Evolutionary conservation across 2,888 invertebrate genomes (phyloP), one percentile per base, ranked within the genome.

Genomic region (Pammene aurita): DNA sequence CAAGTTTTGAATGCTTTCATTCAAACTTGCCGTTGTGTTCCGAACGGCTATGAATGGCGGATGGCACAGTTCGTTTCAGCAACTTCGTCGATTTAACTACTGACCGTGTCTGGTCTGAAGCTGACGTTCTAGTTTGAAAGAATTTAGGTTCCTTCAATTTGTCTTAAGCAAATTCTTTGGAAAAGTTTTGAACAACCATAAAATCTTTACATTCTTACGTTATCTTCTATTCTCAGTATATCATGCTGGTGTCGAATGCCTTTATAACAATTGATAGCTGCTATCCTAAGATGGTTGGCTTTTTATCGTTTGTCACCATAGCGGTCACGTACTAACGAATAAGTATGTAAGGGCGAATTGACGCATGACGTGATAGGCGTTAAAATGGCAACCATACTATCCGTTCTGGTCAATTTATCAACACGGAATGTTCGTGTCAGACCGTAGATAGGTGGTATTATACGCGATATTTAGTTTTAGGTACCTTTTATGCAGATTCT

Each of bases 1-100:
- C 72, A 86, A 89, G 83, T 89, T 89, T 79, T 81, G 84, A 86
- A 86, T 84, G 86, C 81, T 83, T 86, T 82, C 83, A 86, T 89
- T 88, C 80, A 85, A 89, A 89, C 79, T 89, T 87, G 81, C 73
- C 80, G 79, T 78, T 71, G 75, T 75, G 78, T 77, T 77, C 78
- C 75, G 70, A 65, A 65, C 71, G 76, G 75, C 80, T 77, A 82
- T 88, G 84, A 90, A 88, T 86, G 82, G 84, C 77, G 79, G 80
- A 80, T 81, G 81, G 80, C 80, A 82, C 81, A 84, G 83, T 85
- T 85, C 80, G 80, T 80, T 80, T 80, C 74, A 70, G 77, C 80
- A 89, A 88, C 86, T 89, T 88, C 78, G 81, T 73, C 84, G 84
- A 87, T 88, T 85, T 85, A 85, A 86, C 84, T 85, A 76, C 72